Base-by-base conservation (phyloP, 2,797 vertebrate genomes). In the Eospalax fontanierii region DNA sequence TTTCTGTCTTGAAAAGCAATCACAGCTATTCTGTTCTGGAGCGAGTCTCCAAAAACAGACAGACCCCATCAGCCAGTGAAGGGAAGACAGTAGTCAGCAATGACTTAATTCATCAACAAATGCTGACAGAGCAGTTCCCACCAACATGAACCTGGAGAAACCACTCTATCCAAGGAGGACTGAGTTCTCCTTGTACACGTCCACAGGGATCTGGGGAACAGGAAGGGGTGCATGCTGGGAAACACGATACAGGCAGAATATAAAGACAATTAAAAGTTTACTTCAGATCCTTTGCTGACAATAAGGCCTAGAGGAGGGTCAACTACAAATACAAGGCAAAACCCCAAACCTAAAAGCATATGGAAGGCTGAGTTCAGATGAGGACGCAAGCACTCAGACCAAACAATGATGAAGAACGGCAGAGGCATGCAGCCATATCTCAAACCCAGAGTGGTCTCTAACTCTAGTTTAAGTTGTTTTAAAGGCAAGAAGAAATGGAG, bases 1-100 rank as follows among this genome's bases (percentile, higher is more conserved):
- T 46, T 78, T 95, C 81, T 76, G 79, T 33, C 65, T 15, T 24
- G 88, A 93, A 97, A 94, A 90, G 91, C 78, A 95, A 95, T 95
- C 81, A 88, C 0, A 75, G 70, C 61, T 81, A 83, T 85, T 84
- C 81, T 91, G 87, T 86, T 65, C 89, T 38, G 65, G 43, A 80
- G n/a, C 78, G 93, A 76, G 57, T 33, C 54, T 86, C 81, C 38
- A 43, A 88, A 54, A 94, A 82, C 74, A 87, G 12, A 68, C 46
- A 85, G 22, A 89, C 26, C 24, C 50, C 40, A 33, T 14, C 83
- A 86, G 46, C 78, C 15, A 85, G 24, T 90, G 85, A 63, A 18
- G 28, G 43, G 78, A 90, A 83, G 57, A 38, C 22, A 40, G 46
- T 1, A 75, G 90, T 66, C 57, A 87, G 59, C 94, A 87, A 61